Evolutionary conservation across 2,113 vertebrate genomes (phyloP).

Genomic region (Myrmecobius fasciatus): DNA sequence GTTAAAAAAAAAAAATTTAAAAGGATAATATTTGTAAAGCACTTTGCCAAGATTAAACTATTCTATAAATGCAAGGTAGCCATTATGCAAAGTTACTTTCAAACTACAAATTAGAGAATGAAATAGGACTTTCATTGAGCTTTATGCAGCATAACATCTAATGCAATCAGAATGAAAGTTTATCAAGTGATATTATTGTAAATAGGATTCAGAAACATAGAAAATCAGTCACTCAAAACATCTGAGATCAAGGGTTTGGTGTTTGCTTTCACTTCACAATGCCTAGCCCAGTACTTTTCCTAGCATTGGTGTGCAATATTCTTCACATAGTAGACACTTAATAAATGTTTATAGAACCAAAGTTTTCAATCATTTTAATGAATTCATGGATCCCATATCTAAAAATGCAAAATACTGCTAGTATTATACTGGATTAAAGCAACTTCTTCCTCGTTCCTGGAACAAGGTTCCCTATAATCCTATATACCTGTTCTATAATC

Average conservation of each 20-base stretch:
- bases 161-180: not conserved
- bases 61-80: not conserved
- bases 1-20: not conserved
- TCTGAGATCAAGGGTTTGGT: not conserved
- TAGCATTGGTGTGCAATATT: not conserved
- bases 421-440: not conserved
- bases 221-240: not conserved
- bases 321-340: not conserved
- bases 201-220: not conserved
- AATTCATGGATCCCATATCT: not conserved
- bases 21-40: not conserved
- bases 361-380: not conserved
- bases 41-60: not conserved
- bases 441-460: not conserved
- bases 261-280: not conserved
- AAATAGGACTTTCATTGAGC: not conserved
- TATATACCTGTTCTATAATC: not conserved
- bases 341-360: not conserved
- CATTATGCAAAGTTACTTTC: not conserved
- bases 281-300: not conserved
- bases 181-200: not conserved
- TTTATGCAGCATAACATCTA: not conserved
- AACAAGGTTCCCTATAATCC: not conserved
- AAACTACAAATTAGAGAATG: not conserved
- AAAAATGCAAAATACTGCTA: not conserved